Conservation (phyloP, 35 echinoderm and acorn worm genomes). For the Heliocidaris erythrogramma region DNA sequence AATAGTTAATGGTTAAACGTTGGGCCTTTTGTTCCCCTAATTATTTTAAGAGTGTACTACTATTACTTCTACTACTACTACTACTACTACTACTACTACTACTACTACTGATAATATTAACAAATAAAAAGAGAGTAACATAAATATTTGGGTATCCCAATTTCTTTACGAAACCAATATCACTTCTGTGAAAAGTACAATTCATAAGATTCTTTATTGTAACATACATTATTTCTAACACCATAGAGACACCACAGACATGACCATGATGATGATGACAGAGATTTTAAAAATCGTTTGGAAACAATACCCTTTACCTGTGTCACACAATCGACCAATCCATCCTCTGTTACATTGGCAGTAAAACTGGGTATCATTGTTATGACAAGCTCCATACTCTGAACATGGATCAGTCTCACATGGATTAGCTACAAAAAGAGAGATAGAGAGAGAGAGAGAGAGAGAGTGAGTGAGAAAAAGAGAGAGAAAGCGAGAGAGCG, state of each 20-base stretch:
- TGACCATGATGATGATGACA: too few relatives aligned
- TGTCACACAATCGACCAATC: constrained; percentile 52
- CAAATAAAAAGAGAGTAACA: not conserved
- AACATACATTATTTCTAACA: too few relatives aligned
- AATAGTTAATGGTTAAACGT: too few relatives aligned
- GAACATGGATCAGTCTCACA: constrained; percentile 60
- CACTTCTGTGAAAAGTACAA: too few relatives aligned
- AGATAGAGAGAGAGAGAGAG: not conserved
- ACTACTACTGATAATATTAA: not conserved
- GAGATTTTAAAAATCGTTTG: not conserved
- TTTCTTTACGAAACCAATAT: too few relatives aligned
- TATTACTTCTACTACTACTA: not conserved
- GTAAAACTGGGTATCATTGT: constrained; percentile 53
- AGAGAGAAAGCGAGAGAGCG: too few relatives aligned
- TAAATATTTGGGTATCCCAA: too few relatives aligned
- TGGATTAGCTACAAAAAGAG: constrained; percentile 21
- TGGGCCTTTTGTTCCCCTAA: too few relatives aligned
- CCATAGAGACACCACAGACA: too few relatives aligned
- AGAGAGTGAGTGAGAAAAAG: too few relatives aligned
- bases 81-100: not conserved
- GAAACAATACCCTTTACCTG: constrained; percentile 44
- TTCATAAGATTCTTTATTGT: too few relatives aligned
- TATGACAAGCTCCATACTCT: constrained; percentile 35
- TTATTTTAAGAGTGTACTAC: too few relatives aligned
- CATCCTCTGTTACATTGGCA: constrained; percentile 44